phyloP scores from a whole-genome alignment of 2,888 invertebrate genomes.

The Euclidia mi region DNA sequence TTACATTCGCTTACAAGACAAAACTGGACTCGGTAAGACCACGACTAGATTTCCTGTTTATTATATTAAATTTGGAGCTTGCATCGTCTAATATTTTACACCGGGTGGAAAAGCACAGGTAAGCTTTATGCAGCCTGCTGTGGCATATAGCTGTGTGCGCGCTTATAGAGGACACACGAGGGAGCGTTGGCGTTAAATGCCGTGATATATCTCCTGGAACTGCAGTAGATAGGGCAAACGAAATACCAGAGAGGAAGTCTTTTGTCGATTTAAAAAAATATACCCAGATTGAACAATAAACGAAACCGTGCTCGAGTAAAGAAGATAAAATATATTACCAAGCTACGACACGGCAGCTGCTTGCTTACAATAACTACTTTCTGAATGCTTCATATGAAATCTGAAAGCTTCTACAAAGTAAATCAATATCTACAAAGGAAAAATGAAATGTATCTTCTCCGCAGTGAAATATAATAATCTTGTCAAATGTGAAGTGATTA shows the following conservation, averaged over 20 bases:
- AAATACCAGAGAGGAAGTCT: conserved; percentile 31
- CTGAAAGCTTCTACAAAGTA: conserved; percentile 32
- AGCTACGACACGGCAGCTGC: not conserved
- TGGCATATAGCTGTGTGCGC: conserved; percentile 46
- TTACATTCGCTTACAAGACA: conserved; percentile 28
- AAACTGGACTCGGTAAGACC: conserved; percentile 34
- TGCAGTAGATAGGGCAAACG: conserved; percentile 58
- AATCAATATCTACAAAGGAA: conserved; percentile 49
- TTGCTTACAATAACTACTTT: conserved; percentile 19
- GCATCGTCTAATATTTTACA: conserved; percentile 56
- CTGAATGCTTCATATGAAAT: conserved; percentile 35
- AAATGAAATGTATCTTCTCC: conserved; percentile 44
- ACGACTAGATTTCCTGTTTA: conserved; percentile 44
- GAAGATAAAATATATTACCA: not conserved
- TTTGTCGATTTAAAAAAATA: conserved; percentile 36
- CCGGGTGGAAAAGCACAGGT: conserved; percentile 56
- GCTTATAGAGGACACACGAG: conserved; percentile 55
- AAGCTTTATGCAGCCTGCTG: conserved; percentile 54
- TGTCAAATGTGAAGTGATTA: conserved; percentile 45
- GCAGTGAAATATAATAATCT: conserved; percentile 44
- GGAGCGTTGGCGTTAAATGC: conserved; percentile 60
- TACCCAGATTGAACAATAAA: conserved; percentile 1
- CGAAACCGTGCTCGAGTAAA: not conserved
- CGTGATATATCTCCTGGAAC: conserved; percentile 63
- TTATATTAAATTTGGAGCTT: conserved; percentile 50